A percentile compares a stretch with the other conserved stretches of the same genome.
These are phyloP conservation scores for Pyrocephalus nanus DNA, from an alignment of 2,797 vertebrate genomes.

Conservation along the genomic window DNA sequence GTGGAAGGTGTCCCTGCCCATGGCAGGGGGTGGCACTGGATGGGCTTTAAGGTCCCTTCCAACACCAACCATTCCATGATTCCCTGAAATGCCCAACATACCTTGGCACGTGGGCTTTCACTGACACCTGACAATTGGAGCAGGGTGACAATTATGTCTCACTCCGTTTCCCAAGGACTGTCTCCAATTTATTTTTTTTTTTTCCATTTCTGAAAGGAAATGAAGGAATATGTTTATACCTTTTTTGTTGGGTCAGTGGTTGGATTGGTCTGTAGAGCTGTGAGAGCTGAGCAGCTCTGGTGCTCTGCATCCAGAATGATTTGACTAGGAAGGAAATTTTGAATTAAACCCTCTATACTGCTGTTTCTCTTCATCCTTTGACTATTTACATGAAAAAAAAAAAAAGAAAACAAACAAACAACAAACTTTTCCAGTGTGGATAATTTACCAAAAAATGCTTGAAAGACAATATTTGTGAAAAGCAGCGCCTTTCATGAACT, in stretches of 20 bases:
- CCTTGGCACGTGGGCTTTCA: background rate
- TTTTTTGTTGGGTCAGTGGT: too few species aligned
- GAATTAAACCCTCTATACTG: background rate
- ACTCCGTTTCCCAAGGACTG: too few species aligned
- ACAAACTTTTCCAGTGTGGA: background rate
- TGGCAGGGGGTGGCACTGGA: too few species aligned
- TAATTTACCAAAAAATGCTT: background rate
- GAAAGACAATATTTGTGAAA: background rate
- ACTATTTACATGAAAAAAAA: background rate
- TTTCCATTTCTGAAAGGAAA: too few species aligned
- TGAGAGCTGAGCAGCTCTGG: background rate
- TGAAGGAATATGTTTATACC: too few species aligned
- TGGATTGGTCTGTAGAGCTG: background rate
- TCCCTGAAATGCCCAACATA: too few species aligned
- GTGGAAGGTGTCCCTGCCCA: too few species aligned
- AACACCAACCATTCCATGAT: too few species aligned
- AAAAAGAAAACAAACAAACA: too few species aligned
- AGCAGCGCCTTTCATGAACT: accelerated
- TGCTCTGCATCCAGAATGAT: background rate
- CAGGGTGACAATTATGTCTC: too few species aligned
- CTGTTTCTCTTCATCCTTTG: background rate
- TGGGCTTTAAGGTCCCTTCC: too few species aligned
- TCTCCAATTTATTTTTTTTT: too few species aligned
- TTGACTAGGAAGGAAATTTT: background rate
- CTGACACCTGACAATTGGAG: background rate